Base-by-base conservation (phyloP, 2,888 invertebrate genomes). In the Trachelus troglodyta region DNA sequence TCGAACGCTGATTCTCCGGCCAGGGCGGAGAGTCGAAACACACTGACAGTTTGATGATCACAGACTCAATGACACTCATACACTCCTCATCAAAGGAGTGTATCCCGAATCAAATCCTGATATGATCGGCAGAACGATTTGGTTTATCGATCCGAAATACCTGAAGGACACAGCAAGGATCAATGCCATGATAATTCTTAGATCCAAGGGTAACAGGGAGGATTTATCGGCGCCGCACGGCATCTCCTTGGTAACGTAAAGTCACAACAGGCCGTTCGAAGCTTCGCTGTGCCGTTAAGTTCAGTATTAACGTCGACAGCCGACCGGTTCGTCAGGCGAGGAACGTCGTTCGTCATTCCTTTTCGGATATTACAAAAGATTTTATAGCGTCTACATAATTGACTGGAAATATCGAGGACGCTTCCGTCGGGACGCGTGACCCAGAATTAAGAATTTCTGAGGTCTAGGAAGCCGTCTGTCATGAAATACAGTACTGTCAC, bases 201-300 rank as follows among this genome's bases (percentile, higher is more conserved):
- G 40, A 56, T 56, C 40, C 40, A 56, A 56, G 40, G 15, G 85
- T 83, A 83, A 83, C 86, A 71, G 34, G n/a, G 23, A 34, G 74
- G 35, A 74, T 74, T 74, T 74, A 34, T 35, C 35, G 74, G 74
- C 74, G 35, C 34, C 34, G 74, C 34, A 34, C 71, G 15, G 74
- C 23, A 86, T 86, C 83, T 80, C 86, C 86, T 80, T 83, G 85
- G 87, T 83, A 83, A 87, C 87, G 79, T 80, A 73, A 37, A 75
- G 80, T 77, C 86, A 85, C 83, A 86, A 86, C 87, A 87, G 76
- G 79, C 71, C 71, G 71, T 56, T 9, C 40, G 40, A 56, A 23
- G 40, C 40, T 56, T 23, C 40, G 40, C 40, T 6, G 40, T 56
- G 6, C 40, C 40, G 40, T 56, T 6, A 56, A 23, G 40, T 23